A percentile compares a stretch with the other conserved stretches of the same genome.
Conservation (phyloP, 2,888 invertebrate genomes). For the Argynnis bischoffii region DNA sequence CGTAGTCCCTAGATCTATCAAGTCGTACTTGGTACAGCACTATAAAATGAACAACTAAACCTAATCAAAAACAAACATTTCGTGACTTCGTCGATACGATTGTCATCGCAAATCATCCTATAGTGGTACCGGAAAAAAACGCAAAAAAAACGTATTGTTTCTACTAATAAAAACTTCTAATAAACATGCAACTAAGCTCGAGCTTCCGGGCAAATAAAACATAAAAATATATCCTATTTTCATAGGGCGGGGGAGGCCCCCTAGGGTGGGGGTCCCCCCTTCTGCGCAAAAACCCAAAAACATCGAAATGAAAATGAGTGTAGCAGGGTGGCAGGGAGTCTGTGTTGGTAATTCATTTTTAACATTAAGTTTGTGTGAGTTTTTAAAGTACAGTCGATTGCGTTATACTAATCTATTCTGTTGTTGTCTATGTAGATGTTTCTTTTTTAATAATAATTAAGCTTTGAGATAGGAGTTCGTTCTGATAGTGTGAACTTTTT, state of each 20-base stretch:
- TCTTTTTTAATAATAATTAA: slow-evolving; percentile 17
- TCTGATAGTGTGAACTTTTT: neutral
- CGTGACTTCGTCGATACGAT: slow-evolving; percentile 67
- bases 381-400: slow-evolving; percentile 77
- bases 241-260: slow-evolving; percentile 73
- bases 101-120: slow-evolving; percentile 68
- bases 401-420: slow-evolving; percentile 47
- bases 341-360: slow-evolving; percentile 83
- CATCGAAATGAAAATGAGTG: slow-evolving; percentile 83
- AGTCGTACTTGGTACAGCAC: slow-evolving; percentile 16
- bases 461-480: neutral
- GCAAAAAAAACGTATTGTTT: slow-evolving; percentile 67
- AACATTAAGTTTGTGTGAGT: slow-evolving; percentile 81
- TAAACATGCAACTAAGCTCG: slow-evolving; percentile 82
- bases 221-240: slow-evolving; percentile 83
- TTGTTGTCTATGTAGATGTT: slow-evolving; percentile 32
- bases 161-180: slow-evolving; percentile 82
- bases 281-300: slow-evolving; percentile 83
- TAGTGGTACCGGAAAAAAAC: slow-evolving; percentile 45
- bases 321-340: slow-evolving; percentile 68
- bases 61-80: slow-evolving; percentile 59
- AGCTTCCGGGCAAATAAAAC: slow-evolving; percentile 82
- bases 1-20: neutral
- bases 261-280: slow-evolving; percentile 54
- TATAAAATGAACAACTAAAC: slow-evolving; percentile 40